phyloP scores from a whole-genome alignment of 2,113 vertebrate genomes.

The Carettochelys insculpta region DNA sequence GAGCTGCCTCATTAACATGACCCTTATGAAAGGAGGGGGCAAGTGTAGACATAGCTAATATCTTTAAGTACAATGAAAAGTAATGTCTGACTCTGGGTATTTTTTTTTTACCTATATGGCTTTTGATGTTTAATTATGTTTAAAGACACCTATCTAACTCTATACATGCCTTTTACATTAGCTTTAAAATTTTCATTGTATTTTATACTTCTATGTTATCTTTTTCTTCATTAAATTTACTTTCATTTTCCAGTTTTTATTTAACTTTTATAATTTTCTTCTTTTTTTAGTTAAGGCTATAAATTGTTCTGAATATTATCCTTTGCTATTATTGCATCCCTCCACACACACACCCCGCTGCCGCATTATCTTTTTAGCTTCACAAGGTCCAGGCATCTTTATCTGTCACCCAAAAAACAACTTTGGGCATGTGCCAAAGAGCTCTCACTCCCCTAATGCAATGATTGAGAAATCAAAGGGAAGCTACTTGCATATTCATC shows the following conservation, averaged over 20 bases:
- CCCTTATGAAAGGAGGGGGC: no score
- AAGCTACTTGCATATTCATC: not conserved
- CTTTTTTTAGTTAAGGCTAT: not conserved
- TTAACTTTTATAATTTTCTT: not conserved
- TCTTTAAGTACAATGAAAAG: slow-evolving; percentile 12
- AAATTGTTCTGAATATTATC: slow-evolving; percentile 10
- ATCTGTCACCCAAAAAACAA: not conserved
- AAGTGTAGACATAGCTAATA: no score
- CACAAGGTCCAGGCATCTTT: not conserved
- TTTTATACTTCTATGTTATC: not conserved
- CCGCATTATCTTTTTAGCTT: not conserved
- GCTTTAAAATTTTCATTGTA: not conserved
- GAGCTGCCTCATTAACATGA: no score
- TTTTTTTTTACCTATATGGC: not conserved
- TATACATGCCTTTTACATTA: not conserved
- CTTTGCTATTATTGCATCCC: not conserved
- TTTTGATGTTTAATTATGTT: not conserved
- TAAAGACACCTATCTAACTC: not conserved
- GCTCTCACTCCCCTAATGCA: not conserved
- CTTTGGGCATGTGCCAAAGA: not conserved
- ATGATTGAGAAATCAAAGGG: not conserved
- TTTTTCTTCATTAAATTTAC: slow-evolving; percentile 3
- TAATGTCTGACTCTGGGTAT: not conserved
- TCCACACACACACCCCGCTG: not conserved
- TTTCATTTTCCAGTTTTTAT: slow-evolving; percentile 21